Conservation (phyloP, 2,113 vertebrate species). For the Apteryx owenii region DNA sequence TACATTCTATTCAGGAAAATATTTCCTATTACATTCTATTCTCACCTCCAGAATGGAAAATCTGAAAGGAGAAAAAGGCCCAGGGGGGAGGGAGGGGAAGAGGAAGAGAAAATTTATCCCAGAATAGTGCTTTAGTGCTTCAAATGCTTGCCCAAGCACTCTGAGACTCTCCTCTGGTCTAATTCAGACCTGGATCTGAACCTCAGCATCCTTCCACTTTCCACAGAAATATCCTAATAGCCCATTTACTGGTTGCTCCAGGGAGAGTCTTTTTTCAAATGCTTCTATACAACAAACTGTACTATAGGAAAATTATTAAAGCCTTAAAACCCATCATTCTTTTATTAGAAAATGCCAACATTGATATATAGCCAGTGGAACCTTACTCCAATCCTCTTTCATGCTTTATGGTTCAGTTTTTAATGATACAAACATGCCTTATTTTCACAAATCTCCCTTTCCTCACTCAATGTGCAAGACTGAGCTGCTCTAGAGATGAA, state of each 20-base stretch:
- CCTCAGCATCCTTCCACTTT: not conserved
- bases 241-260: not conserved
- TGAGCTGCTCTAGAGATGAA: not conserved
- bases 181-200: not conserved
- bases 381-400: rapidly evolving
- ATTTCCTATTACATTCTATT: not conserved
- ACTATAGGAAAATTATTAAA: not conserved
- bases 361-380: not conserved
- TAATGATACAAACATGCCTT: not conserved
- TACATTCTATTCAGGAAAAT: not conserved
- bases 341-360: not conserved
- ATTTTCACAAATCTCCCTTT: not conserved
- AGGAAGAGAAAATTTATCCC: not conserved
- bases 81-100: not conserved
- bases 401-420: not conserved
- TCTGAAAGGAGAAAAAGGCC: not conserved
- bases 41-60: not conserved
- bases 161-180: not conserved
- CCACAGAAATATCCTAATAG: not conserved
- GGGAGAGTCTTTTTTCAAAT: not conserved
- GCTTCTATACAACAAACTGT: not conserved
- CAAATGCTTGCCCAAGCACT: not conserved
- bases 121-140: not conserved
- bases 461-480: not conserved
- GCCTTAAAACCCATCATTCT: not conserved